Evolutionary conservation across 1,140 invertebrate species (phyloP).

Genomic region (Drosophila santomea): DNA sequence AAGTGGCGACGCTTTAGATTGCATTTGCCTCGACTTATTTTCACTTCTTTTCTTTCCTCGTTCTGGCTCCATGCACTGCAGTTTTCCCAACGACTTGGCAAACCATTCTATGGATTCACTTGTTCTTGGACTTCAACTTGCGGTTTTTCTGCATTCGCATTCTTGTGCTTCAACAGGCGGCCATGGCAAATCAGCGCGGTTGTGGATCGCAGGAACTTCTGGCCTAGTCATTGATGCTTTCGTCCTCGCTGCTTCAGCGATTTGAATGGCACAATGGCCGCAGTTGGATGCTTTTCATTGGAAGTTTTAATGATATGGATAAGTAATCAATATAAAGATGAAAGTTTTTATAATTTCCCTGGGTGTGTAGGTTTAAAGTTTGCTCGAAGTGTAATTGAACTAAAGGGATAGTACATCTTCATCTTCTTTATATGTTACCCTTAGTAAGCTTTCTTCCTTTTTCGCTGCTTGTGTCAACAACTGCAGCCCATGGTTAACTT

Average conservation of each 20-base stretch:
- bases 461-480: background rate
- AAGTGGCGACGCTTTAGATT: conserved; percentile 40
- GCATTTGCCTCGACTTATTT: conserved; percentile 54
- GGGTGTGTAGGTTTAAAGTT: no score
- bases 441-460: background rate
- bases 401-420: no score
- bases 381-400: no score
- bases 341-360: no score
- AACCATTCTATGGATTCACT: conserved; percentile 52
- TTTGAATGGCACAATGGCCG: conserved; percentile 23
- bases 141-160: conserved; percentile 13
- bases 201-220: conserved; percentile 2
- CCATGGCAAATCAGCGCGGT: conserved; percentile 40
- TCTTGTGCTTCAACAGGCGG: conserved; percentile 40
- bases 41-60: conserved; percentile 22
- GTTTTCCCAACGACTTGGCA: conserved; percentile 57
- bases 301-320: conserved; percentile 23
- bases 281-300: conserved; percentile 17
- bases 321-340: background rate
- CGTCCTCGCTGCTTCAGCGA: conserved; percentile 3
- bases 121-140: conserved; percentile 19
- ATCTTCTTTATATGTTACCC: no score
- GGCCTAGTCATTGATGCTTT: conserved; percentile 5
- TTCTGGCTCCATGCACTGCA: conserved; percentile 26
- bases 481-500: conserved; percentile 18